phyloP scores from a whole-genome alignment of 2,113 vertebrate genomes.

The Amblyopsis rosae region DNA sequence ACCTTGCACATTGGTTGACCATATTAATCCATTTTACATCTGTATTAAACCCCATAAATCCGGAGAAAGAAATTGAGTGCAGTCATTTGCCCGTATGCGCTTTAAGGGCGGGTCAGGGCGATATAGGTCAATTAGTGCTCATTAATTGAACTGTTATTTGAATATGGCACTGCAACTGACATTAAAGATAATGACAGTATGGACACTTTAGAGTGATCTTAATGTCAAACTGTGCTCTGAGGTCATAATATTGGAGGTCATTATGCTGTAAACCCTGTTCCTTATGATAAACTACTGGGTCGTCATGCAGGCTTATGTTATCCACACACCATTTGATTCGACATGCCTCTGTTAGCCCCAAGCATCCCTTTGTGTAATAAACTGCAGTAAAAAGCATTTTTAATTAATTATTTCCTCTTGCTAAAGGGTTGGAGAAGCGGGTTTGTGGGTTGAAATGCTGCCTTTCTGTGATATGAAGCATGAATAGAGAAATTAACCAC shows the following conservation, averaged over 20 bases:
- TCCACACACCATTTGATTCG: conserved; percentile 35
- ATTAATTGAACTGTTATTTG: too few relatives aligned
- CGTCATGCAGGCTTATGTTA: conserved; percentile 36
- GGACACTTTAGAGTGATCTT: conserved; percentile 52
- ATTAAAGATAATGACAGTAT: conserved; percentile 54
- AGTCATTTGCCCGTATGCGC: too few relatives aligned
- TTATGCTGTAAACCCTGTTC: conserved; percentile 53
- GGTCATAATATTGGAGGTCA: conserved; percentile 47
- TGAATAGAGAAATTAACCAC: too few relatives aligned
- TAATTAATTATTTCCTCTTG: conserved; percentile 2
- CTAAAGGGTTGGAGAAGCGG: conserved; percentile 1
- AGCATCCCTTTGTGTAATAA: conserved; percentile 8
- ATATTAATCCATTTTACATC: too few relatives aligned
- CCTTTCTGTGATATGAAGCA: not conserved
- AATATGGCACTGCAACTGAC: not conserved
- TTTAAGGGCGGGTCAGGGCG: too few relatives aligned
- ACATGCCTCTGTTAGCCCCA: conserved; percentile 13
- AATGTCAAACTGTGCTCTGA: conserved; percentile 54
- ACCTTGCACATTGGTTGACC: too few relatives aligned
- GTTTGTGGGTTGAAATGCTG: not conserved
- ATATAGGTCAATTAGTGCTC: too few relatives aligned
- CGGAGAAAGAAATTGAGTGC: too few relatives aligned
- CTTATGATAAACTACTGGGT: conserved; percentile 27
- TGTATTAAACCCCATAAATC: too few relatives aligned
- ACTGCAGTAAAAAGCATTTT: conserved; percentile 11